Base-by-base conservation (phyloP, 2,888 invertebrate species). In the Norana najaformis region DNA sequence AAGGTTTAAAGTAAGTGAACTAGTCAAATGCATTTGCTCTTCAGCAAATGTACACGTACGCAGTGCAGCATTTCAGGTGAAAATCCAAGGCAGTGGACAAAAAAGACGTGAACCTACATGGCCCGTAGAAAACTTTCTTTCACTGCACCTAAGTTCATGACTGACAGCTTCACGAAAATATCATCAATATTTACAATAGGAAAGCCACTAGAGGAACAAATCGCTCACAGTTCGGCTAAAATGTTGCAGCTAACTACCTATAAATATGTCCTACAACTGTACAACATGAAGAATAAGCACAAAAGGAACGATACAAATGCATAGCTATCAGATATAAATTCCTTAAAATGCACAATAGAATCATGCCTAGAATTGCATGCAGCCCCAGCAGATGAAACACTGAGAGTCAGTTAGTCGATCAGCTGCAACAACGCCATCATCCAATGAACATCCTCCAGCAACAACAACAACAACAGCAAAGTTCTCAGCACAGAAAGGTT, bases 301-400 rank as follows among this genome's bases (percentile, higher is more conserved):
- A 85, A 20, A 36, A 85, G 20, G 85, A 85, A 36, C 20, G 36
- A 85, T 36, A 85, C 36, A 85, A 85, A 85, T 85, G 85, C 85
- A 85, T 85, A 85, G 85, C 85, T 85, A 85, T 83, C 36, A 36
- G 85, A 85, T 85, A 85, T 37, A 85, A 85, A 85, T 37, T 85
- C 85, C 85, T 23, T 37, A 36, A 36, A 85, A 35, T 37, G 23
- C 85, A 36, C 34, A 1, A 85, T 85, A 36, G 20, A 35, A 85
- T 85, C 37, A 5, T 37, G 37, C 36, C 85, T 85, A 85, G 37
- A n/a, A 85, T 36, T 36, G 85, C 85, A 85, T 85, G 85, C 85
- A 85, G 85, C 85, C 85, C 11, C 69, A 69, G 69, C n/a, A 69
- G 69, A 69, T 69, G 69, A 69, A 69, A 69, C 69, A 2, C n/a